These are phyloP conservation scores for Falcaria lacertinaria DNA, from an alignment of 2,888 invertebrate species.

Conservation along the genomic window DNA sequence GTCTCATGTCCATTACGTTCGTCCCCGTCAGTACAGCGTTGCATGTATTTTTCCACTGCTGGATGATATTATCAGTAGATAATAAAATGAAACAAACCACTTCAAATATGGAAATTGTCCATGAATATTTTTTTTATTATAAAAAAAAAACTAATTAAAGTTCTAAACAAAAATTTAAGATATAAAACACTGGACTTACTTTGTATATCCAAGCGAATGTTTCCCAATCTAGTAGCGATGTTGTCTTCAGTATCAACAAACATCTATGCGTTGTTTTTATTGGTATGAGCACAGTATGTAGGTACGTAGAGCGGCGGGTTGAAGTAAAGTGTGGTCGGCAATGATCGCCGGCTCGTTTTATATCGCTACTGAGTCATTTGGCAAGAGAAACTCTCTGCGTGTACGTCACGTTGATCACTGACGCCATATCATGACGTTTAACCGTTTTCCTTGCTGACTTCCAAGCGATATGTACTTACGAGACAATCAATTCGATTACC, in stretches of 20 bases:
- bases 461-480: background rate
- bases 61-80: background rate
- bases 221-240: constrained; percentile 56
- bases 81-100: constrained; percentile 5
- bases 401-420: constrained; percentile 57
- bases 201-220: constrained; percentile 49
- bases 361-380: constrained; percentile 66
- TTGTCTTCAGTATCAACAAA: constrained; percentile 60
- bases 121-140: too few species aligned
- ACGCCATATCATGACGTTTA: constrained; percentile 57
- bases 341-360: constrained; percentile 51
- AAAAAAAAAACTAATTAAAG: too few species aligned
- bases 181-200: constrained; percentile 42
- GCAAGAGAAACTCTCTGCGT: constrained; percentile 53
- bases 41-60: background rate
- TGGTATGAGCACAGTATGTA: constrained; percentile 13
- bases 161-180: too few species aligned
- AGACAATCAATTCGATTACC: background rate
- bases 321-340: constrained; percentile 48
- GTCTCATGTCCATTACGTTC: background rate
- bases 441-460: constrained; percentile 15
- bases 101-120: too few species aligned
- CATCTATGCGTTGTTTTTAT: constrained; percentile 37
- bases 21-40: background rate
- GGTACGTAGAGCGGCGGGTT: constrained; percentile 27